Percentiles rank a stretch among this genome's conserved stretches.
Conservation (phyloP, 2,113 vertebrate genomes). For the Actinemys pallida region DNA sequence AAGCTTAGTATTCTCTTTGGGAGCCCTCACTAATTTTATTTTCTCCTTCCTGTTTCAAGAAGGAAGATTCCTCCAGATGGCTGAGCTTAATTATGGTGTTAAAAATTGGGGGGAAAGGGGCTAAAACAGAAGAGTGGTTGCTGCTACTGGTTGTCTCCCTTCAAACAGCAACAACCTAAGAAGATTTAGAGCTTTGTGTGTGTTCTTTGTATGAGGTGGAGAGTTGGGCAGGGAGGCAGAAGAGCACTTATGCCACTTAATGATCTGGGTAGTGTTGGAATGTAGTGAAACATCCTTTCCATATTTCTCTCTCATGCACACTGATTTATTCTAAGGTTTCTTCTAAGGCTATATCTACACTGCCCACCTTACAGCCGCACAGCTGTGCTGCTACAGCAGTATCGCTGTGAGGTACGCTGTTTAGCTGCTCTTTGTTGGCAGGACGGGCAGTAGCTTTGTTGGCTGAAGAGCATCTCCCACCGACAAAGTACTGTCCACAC, state of each 20-base stretch:
- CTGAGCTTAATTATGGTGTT: not conserved
- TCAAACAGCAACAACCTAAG: not conserved
- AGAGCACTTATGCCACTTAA: not conserved
- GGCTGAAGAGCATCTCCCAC: no score
- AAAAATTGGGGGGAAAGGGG: not conserved
- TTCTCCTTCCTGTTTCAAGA: not conserved
- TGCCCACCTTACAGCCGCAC: no score
- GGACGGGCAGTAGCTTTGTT: no score
- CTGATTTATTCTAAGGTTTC: not conserved
- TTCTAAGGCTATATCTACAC: not conserved
- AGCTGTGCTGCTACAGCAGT: no score
- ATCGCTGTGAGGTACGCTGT: no score
- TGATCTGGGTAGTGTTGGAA: not conserved
- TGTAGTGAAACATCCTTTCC: rapidly evolving
- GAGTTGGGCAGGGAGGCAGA: not conserved
- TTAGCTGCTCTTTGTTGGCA: no score
- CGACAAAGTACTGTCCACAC: no score
- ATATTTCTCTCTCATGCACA: not conserved
- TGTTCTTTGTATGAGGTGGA: not conserved
- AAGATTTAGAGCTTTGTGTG: rapidly evolving
- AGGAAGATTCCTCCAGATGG: not conserved
- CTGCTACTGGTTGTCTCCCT: not conserved
- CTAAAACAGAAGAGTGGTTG: not conserved
- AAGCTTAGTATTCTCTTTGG: not conserved
- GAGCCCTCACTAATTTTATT: not conserved